Conservation (phyloP, 2,113 vertebrate species). For the Zapornia atra region DNA sequence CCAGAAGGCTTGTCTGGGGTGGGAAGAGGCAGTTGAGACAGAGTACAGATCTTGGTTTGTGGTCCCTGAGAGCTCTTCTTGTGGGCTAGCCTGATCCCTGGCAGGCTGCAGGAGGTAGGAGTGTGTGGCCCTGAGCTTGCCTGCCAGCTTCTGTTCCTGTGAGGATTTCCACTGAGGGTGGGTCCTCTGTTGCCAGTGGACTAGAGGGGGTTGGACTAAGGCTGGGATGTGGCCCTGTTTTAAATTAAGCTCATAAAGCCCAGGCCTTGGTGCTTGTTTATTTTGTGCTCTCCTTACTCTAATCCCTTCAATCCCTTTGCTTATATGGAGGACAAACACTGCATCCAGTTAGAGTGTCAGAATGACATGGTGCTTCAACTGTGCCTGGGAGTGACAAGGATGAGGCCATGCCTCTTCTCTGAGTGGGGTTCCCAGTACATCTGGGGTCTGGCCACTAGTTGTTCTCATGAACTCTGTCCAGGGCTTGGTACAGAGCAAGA, state of each 20-base stretch:
- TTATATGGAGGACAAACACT: neutral
- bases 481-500: neutral
- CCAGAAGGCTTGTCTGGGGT: neutral
- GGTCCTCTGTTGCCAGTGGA: neutral
- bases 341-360: neutral
- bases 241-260: neutral
- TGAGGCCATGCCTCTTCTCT: neutral
- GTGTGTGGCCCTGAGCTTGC: fast-evolving
- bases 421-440: neutral
- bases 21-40: neutral
- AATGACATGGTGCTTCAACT: neutral
- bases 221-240: neutral
- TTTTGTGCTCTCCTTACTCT: conserved; percentile 37
- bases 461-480: neutral
- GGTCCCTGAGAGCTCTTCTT: neutral
- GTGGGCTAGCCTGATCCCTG: neutral
- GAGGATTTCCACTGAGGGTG: neutral
- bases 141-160: neutral
- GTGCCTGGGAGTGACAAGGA: neutral
- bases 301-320: conserved; percentile 25
- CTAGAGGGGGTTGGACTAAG: neutral
- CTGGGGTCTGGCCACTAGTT: neutral
- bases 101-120: neutral
- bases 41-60: neutral
- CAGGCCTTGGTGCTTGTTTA: conserved; percentile 1